Evolutionary conservation across 2,888 invertebrate species (phyloP), one percentile per base, ranked within the genome.

Genomic region (Latrodectus hesperus): DNA sequence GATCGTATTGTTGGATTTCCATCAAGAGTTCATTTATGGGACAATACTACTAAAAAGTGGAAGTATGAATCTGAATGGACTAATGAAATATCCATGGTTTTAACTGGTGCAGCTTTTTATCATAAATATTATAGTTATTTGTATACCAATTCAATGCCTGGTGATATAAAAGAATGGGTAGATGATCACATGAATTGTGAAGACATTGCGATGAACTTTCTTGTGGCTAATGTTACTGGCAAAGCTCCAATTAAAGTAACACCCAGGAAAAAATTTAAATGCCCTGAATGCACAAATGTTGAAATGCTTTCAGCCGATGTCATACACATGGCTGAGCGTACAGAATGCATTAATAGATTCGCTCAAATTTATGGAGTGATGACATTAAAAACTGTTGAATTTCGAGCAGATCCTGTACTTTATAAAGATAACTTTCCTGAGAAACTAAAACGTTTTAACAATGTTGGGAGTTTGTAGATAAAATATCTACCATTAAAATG

Each of bases 11-110:
- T 99, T 88, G 98, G 99, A 9, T 99, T 98, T 93, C 98, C 98
- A 38, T 98, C 98, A 67, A 94, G 99, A 53, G 96, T 97, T 81
- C 98, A 99, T 92, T 94, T 97, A 52, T 98, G 97, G 97, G 97
- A 98, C 92, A 98, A 98, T 92, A 93, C 93, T 9, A 97, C 97
- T 0, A 93, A 93, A 90, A 94, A 95, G 88, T 99, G 98, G 97
- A 95, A 95, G 90, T 99, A 99, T 92, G 97, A 98, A 93, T 98
- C 98, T 51, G 98, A 99, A 93, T 99, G 98, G 98, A 98, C 97
- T 67, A 98, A 98, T 92, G 95, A 97, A 92, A 92, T 93, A 70
- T 98, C 98, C 0, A 98, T 99, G 98, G 98, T 96, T 72, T 93
- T 99, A 52, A 99, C 99, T 0, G 99, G 98, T 1, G 98, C 98